phyloP scores from a whole-genome alignment of 2,888 invertebrate genomes.

The Drosophila silvestris region DNA sequence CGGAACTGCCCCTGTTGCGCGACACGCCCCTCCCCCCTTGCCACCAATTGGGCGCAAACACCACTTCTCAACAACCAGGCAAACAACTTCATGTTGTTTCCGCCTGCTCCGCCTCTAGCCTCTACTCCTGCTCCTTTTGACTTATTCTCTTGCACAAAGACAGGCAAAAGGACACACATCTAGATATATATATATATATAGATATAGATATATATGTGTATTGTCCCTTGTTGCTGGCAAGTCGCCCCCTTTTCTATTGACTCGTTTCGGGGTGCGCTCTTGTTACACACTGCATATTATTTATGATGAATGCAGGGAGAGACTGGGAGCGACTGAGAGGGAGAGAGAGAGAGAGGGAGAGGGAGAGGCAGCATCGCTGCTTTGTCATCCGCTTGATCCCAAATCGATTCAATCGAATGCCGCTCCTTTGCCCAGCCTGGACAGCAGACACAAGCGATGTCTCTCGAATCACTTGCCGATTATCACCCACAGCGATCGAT shows the following conservation, averaged over 20 bases:
- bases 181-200: neutral
- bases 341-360: too few species aligned
- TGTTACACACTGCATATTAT: constrained; percentile 38
- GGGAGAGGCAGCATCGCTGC: neutral
- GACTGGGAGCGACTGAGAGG: too few species aligned
- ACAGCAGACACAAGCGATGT: neutral
- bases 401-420: neutral
- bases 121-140: neutral
- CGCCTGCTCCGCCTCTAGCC: constrained; percentile 2
- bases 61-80: constrained; percentile 57
- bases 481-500: neutral
- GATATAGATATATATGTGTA: constrained; percentile 1
- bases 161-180: constrained; percentile 19
- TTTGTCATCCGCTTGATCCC: neutral
- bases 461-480: neutral
- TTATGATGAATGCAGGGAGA: neutral
- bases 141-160: constrained; percentile 35
- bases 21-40: neutral
- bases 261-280: constrained; percentile 51
- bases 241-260: constrained; percentile 38
- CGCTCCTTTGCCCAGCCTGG: neutral
- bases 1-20: neutral
- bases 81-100: constrained; percentile 55
- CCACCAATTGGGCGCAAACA: constrained; percentile 24
- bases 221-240: constrained; percentile 24